These are phyloP conservation scores for Molossus molossus DNA, from an alignment of 2,797 vertebrate genomes.

Conservation along the genomic window DNA sequence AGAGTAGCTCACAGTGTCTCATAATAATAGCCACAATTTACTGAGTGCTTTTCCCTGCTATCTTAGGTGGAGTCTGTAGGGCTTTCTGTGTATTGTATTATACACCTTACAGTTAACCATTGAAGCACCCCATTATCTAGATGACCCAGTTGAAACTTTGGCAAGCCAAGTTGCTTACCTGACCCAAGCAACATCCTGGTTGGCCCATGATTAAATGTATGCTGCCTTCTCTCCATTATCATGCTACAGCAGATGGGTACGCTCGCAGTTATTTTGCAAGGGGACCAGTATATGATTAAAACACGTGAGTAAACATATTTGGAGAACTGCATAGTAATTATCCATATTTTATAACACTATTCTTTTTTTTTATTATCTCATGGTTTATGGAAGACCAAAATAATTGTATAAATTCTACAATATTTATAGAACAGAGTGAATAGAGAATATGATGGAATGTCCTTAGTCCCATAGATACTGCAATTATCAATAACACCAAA, in stretches of 20 bases:
- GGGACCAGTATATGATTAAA: neutral
- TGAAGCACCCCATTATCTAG: accelerated
- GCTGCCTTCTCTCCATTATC: accelerated
- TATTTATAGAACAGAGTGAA: no score
- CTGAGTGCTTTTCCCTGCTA: accelerated
- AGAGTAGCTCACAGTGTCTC: accelerated
- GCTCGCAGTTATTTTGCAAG: neutral
- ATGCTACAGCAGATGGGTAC: accelerated
- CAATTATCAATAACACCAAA: accelerated
- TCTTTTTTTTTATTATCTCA: neutral
- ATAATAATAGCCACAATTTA: accelerated
- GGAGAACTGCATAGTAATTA: neutral
- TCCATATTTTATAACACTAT: neutral
- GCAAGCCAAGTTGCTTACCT: accelerated
- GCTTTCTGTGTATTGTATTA: accelerated
- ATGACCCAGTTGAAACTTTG: neutral
- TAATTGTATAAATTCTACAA: neutral
- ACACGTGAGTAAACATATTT: neutral
- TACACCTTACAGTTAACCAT: accelerated
- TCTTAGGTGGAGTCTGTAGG: neutral
- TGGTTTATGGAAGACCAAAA: neutral
- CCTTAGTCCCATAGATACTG: neutral
- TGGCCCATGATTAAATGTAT: accelerated
- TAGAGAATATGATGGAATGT: accelerated
- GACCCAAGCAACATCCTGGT: neutral